Percentiles rank a stretch among this genome's conserved stretches.
phyloP scores from a whole-genome alignment of 2,113 vertebrate genomes.

The Columba livia region DNA sequence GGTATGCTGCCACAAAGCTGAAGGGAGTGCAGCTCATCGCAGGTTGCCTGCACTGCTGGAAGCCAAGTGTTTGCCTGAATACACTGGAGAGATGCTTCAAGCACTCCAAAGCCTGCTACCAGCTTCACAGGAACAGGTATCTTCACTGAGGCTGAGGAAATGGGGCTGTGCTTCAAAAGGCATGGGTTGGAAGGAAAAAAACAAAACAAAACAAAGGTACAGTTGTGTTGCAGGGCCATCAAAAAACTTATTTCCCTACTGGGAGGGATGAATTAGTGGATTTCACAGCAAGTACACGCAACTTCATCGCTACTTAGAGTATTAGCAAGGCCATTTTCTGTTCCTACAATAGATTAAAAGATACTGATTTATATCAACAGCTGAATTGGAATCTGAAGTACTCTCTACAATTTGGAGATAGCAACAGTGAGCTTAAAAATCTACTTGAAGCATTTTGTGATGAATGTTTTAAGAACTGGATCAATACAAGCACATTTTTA shows the following conservation, averaged over 20 bases:
- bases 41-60: neutral
- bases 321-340: neutral
- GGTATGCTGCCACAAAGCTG: neutral
- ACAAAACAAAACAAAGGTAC: neutral
- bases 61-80: fast-evolving
- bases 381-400: neutral
- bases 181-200: neutral
- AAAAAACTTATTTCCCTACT: neutral
- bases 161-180: neutral
- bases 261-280: neutral
- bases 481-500: fast-evolving
- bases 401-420: neutral
- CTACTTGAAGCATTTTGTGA: neutral
- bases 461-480: neutral
- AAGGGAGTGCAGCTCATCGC: fast-evolving
- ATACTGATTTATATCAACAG: neutral
- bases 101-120: neutral
- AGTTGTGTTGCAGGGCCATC: neutral
- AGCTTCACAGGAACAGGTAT: neutral
- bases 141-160: neutral
- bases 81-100: neutral
- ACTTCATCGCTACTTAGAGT: neutral
- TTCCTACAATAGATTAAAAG: neutral
- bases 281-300: neutral
- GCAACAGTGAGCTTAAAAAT: neutral